Percentiles rank a stretch among this genome's conserved stretches.
Evolutionary conservation across 1,140 invertebrate genomes (phyloP).

Genomic region (Ips nitidus): DNA sequence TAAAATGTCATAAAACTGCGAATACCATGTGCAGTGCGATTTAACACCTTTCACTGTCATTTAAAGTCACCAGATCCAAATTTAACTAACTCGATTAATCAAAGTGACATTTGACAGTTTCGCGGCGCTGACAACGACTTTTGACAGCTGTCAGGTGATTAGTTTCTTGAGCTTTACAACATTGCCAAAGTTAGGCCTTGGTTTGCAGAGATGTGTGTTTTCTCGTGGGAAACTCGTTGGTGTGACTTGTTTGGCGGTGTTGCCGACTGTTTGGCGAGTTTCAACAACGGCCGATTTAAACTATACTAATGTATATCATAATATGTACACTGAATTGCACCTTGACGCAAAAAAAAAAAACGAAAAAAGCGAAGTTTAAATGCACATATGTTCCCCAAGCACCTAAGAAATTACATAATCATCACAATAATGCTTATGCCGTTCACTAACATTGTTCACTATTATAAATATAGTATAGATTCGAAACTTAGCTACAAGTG

Average conservation of each 20-base stretch:
- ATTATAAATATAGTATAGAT: conserved; percentile 46
- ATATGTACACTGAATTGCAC: background rate
- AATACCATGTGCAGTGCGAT: too few relatives aligned
- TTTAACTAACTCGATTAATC: too few relatives aligned
- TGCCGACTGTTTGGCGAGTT: background rate
- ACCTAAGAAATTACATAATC: conserved; percentile 41
- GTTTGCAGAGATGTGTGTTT: conserved; percentile 1
- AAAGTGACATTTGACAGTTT: too few relatives aligned
- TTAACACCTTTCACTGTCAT: too few relatives aligned
- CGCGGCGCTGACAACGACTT: too few relatives aligned
- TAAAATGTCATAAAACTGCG: too few relatives aligned
- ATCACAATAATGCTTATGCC: conserved; percentile 52
- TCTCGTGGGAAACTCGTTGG: background rate
- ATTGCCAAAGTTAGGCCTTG: conserved; percentile 28
- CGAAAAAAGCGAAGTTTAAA: conserved; percentile 30
- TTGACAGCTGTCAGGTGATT: too few relatives aligned
- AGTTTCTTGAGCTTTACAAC: too few relatives aligned
- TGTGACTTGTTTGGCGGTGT: background rate
- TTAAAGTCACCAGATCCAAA: too few relatives aligned
- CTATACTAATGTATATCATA: too few relatives aligned
- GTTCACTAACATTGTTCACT: conserved; percentile 46
- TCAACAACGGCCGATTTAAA: background rate
- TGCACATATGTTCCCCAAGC: conserved; percentile 44
- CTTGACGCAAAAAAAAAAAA: background rate
- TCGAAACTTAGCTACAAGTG: conserved; percentile 39